Conservation (phyloP, 1,140 invertebrate species). For the Lutraria rhynchaena region DNA sequence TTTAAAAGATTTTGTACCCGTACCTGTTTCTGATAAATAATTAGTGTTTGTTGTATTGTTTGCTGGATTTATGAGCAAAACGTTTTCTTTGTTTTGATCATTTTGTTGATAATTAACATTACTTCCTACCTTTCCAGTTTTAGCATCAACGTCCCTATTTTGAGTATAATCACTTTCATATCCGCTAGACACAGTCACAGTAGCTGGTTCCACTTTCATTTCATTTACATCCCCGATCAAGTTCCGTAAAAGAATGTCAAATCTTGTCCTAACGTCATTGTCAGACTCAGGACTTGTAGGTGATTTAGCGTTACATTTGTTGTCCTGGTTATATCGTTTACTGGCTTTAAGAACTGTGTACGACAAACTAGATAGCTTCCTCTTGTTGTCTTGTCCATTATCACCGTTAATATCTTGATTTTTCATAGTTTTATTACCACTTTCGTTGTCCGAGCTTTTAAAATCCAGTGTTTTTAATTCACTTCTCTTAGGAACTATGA, state of each 20-base stretch:
- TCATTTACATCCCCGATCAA: constrained; percentile 51
- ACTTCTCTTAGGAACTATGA: constrained; percentile 38
- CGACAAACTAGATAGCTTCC: constrained; percentile 18
- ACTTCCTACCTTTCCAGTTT: neutral
- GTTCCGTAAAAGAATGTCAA: constrained; percentile 50
- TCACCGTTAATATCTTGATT: constrained; percentile 22
- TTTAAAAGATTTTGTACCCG: constrained; percentile 37
- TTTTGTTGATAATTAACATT: neutral
- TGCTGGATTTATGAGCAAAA: neutral
- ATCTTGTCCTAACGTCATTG: constrained; percentile 36
- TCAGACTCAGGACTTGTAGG: constrained; percentile 36
- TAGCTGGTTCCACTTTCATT: constrained; percentile 56
- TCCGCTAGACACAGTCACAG: constrained; percentile 71
- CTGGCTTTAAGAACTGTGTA: constrained; percentile 52
- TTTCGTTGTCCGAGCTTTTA: constrained; percentile 12
- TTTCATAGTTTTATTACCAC: constrained; percentile 14
- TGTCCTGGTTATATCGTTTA: constrained; percentile 46
- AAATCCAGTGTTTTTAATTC: constrained; percentile 19
- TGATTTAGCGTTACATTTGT: constrained; percentile 14
- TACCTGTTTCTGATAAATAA: constrained; percentile 48
- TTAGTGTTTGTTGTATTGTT: neutral
- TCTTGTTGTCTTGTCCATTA: constrained; percentile 20
- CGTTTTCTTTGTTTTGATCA: constrained; percentile 22
- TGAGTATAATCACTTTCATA: constrained; percentile 73
- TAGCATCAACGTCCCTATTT: constrained; percentile 30